Conservation (phyloP, 2,888 invertebrate genomes). For the Neocrepidodera transversa region DNA sequence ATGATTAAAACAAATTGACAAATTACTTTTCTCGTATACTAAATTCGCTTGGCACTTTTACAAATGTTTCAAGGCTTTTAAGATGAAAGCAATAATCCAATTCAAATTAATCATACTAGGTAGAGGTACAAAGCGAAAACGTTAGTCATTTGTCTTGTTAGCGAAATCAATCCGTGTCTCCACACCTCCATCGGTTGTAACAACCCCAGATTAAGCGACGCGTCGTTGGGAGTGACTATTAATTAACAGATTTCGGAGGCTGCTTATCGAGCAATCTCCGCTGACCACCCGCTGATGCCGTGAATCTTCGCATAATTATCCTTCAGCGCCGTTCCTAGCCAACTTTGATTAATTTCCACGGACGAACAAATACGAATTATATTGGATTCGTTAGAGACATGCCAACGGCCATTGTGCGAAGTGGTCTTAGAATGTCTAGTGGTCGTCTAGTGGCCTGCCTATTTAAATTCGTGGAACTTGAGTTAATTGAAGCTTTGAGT, state of each 20-base stretch:
- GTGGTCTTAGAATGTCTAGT: neutral
- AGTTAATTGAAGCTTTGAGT: constrained; percentile 14
- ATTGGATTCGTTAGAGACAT: constrained; percentile 10
- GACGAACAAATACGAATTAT: constrained; percentile 13
- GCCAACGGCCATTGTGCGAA: neutral
- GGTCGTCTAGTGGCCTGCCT: neutral
- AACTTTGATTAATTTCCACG: constrained; percentile 20
- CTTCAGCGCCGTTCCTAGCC: neutral
- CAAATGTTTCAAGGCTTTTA: too few species aligned
- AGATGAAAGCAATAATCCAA: neutral
- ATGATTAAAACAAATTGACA: too few species aligned
- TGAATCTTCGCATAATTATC: constrained; percentile 20
- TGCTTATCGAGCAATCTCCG: constrained; percentile 36
- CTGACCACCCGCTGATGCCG: constrained; percentile 40
- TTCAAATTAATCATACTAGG: neutral
- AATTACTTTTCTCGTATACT: too few species aligned
- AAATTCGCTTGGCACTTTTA: too few species aligned
- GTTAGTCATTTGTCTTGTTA: constrained; percentile 8
- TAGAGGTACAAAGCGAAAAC: neutral
- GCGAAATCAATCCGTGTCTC: neutral
- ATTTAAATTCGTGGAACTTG: constrained; percentile 13
- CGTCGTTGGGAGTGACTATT: constrained; percentile 45
- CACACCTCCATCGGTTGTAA: constrained; percentile 1
- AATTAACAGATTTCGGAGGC: constrained; percentile 43
- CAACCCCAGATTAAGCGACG: constrained; percentile 33